Evolutionary conservation across 2,797 vertebrate species (phyloP).

Genomic region (Eidolon dupreanum): DNA sequence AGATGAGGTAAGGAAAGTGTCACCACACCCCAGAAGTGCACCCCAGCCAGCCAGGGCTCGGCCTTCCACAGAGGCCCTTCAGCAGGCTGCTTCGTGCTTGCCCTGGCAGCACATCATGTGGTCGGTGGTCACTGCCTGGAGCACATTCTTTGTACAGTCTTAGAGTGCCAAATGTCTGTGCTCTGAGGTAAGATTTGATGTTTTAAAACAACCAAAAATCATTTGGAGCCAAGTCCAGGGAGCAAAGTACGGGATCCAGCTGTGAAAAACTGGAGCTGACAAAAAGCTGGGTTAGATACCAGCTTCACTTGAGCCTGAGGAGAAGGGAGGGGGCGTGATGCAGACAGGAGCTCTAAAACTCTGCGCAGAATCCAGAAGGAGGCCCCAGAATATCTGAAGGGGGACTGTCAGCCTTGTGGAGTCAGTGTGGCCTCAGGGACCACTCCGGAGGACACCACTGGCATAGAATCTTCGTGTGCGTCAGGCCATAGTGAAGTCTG

Average conservation of each 20-base stretch:
- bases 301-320: not conserved
- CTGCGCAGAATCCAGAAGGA: not conserved
- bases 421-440: not conserved
- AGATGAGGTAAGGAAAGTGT: not conserved
- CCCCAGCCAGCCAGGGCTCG: not conserved
- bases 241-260: not conserved
- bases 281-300: not conserved
- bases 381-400: not conserved
- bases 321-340: not conserved
- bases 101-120: not conserved
- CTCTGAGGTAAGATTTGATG: not conserved
- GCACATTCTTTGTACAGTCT: not conserved
- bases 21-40: not conserved
- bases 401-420: not conserved
- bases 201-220: not conserved
- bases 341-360: not conserved
- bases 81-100: too few relatives aligned
- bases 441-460: not conserved
- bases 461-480: not conserved
- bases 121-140: not conserved
- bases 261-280: not conserved
- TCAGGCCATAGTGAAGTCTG: too few relatives aligned
- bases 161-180: not conserved
- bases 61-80: not conserved
- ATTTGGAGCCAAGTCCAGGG: conserved; percentile 11